Conservation (phyloP, 2,888 invertebrate species). For the Yponomeuta cagnagella region DNA sequence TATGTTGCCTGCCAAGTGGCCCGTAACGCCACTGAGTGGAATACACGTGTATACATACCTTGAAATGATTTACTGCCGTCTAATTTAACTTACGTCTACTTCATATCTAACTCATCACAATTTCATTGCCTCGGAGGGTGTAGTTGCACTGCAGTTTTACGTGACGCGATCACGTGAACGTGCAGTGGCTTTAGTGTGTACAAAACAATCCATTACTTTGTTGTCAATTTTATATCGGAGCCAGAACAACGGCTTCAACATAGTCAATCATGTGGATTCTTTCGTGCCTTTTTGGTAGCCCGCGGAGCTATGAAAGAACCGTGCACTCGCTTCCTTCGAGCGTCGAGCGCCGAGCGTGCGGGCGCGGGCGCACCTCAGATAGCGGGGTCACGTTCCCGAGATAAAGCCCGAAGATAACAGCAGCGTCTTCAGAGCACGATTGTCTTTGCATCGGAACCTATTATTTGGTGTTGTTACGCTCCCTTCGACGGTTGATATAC, state of each 20-base stretch:
- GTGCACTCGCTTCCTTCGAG: conserved; percentile 8
- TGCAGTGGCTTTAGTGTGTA: background rate
- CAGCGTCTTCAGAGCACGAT: conserved; percentile 56
- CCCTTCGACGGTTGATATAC: conserved; percentile 2
- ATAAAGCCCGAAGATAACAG: conserved; percentile 59
- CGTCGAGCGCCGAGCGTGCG: background rate
- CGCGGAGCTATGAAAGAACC: background rate
- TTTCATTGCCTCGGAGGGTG: background rate
- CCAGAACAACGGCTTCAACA: background rate
- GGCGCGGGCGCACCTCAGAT: conserved; percentile 32
- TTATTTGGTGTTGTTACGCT: conserved; percentile 15
- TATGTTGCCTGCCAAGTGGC: too few relatives aligned
- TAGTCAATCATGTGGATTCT: background rate
- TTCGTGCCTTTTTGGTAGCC: background rate
- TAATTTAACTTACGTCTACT: too few relatives aligned
- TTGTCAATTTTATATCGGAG: background rate
- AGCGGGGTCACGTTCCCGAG: conserved; percentile 69
- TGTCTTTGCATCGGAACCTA: conserved; percentile 43
- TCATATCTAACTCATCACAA: too few relatives aligned
- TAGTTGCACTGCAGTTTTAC: background rate
- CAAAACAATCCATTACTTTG: background rate
- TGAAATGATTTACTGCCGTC: too few relatives aligned
- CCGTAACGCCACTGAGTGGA: too few relatives aligned
- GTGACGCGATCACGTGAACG: background rate
- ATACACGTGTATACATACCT: too few relatives aligned